Evolutionary conservation across 2,797 vertebrate species (phyloP).

Genomic region (Luscinia megarhynchos): DNA sequence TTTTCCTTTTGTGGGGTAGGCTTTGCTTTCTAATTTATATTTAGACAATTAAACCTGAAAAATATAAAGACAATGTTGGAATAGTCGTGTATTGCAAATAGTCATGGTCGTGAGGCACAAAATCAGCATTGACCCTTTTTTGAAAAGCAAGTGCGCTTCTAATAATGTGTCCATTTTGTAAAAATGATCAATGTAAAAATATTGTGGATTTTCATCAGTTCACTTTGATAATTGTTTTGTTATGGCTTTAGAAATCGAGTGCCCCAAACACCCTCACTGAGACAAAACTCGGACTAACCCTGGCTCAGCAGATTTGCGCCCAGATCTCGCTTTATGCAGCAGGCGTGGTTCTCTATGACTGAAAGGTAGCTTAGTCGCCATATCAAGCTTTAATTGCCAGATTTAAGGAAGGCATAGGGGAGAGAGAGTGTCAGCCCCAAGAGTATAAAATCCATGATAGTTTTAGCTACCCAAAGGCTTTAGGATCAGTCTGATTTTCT

Average conservation of each 20-base stretch:
- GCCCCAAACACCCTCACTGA: neutral
- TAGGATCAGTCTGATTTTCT: neutral
- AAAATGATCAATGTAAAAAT: neutral
- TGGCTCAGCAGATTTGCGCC: neutral
- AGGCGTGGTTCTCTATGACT: accelerated
- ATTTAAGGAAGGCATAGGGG: neutral
- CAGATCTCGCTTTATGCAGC: neutral
- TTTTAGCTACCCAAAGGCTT: neutral
- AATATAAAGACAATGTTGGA: neutral
- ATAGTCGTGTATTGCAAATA: neutral
- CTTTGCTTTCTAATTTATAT: neutral
- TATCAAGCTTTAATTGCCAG: neutral
- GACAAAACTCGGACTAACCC: neutral
- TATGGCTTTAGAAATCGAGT: neutral
- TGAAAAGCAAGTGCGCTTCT: neutral
- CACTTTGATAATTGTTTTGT: neutral
- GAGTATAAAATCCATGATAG: neutral
- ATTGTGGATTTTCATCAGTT: neutral
- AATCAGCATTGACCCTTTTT: neutral
- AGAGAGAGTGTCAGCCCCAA: neutral
- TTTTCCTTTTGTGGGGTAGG: neutral
- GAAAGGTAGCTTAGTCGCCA: neutral
- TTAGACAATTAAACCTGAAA: neutral
- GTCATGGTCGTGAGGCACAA: neutral
- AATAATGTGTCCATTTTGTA: neutral